Evolutionary conservation across 2,888 invertebrate genomes (phyloP).

Genomic region (Leptura quadrifasciata): DNA sequence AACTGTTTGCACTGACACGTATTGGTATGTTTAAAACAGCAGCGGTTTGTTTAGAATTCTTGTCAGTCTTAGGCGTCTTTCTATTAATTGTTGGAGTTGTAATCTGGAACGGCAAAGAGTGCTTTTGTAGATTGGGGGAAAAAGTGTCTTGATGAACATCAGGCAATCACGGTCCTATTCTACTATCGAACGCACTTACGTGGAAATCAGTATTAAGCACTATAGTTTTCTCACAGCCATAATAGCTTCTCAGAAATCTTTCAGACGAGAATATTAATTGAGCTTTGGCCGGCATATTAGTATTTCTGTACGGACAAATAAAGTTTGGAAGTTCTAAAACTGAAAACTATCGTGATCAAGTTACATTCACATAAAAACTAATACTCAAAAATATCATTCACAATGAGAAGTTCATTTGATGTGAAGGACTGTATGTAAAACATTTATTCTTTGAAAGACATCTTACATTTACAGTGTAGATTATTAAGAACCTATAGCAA

Average conservation of each 20-base stretch:
- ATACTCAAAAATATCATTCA: no score
- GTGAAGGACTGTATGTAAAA: no score
- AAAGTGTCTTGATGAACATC: conserved; percentile 72
- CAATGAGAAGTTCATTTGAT: no score
- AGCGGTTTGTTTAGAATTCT: conserved; percentile 70
- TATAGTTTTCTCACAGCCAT: conserved; percentile 46
- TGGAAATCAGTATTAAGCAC: conserved; percentile 69
- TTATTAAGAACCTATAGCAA: no score
- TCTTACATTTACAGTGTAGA: no score
- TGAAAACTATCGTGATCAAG: no score
- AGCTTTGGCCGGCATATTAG: background rate
- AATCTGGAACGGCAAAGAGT: conserved; percentile 69
- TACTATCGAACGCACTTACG: conserved; percentile 71
- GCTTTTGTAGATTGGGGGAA: conserved; percentile 64
- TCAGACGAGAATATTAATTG: conserved; percentile 15
- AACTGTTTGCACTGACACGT: background rate
- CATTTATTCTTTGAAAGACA: no score
- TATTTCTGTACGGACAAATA: background rate
- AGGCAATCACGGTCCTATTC: conserved; percentile 73
- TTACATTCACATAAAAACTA: no score
- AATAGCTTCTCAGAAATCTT: conserved; percentile 26
- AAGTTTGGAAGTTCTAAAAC: no score
- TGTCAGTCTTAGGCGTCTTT: conserved; percentile 71
- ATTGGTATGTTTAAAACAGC: conserved; percentile 39
- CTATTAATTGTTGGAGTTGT: conserved; percentile 73